These are phyloP conservation scores for Podarcis siculus DNA, from an alignment of 2,797 vertebrate species.

Conservation along the genomic window DNA sequence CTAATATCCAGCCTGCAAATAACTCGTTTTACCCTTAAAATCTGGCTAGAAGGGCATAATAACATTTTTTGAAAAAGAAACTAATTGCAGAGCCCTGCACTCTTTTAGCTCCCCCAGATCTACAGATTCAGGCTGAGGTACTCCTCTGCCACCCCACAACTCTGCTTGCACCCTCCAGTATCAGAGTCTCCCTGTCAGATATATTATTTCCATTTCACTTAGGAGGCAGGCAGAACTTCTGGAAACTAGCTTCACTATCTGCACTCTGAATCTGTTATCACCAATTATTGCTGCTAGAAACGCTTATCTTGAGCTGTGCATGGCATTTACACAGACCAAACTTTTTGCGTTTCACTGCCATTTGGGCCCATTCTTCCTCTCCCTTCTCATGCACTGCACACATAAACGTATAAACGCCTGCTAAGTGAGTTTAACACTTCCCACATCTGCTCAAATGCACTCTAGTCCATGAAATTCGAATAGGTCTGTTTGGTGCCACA, in stretches of 20 bases:
- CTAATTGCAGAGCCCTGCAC: neutral
- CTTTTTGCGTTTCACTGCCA: neutral
- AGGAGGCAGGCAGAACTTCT: neutral
- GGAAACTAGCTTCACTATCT: neutral
- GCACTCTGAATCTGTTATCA: neutral
- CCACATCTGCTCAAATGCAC: neutral
- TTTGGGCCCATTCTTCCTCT: neutral
- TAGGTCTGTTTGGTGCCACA: neutral
- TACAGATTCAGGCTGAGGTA: neutral
- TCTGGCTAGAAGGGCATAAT: neutral
- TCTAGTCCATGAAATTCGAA: neutral
- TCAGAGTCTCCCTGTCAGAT: neutral
- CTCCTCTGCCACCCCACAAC: neutral
- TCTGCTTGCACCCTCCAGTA: neutral
- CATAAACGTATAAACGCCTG: neutral
- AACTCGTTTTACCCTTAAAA: neutral
- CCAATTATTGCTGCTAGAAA: neutral
- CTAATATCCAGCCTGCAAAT: neutral
- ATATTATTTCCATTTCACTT: neutral
- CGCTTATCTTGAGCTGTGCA: neutral
- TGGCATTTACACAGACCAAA: neutral
- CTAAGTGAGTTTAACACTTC: neutral
- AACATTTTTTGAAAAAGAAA: neutral
- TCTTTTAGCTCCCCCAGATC: neutral
- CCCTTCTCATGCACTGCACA: neutral